These are phyloP conservation scores for Netelia virgata DNA, from an alignment of 2,888 invertebrate species.

Conservation along the genomic window DNA sequence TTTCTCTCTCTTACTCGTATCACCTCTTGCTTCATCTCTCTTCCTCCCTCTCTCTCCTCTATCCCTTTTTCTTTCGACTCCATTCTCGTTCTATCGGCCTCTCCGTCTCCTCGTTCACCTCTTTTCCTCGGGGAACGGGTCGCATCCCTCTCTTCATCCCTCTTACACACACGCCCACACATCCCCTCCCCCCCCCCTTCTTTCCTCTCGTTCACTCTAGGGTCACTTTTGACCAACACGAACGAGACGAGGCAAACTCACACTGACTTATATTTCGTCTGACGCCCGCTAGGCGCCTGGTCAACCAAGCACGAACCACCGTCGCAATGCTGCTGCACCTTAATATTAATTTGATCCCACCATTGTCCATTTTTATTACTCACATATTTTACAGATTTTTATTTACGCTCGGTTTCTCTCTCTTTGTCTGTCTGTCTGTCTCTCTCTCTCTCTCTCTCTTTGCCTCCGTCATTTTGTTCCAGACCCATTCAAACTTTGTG, in stretches of 20 bases:
- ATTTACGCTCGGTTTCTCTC: constrained; percentile 25
- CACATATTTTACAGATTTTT: constrained; percentile 82
- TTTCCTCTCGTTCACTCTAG: background rate
- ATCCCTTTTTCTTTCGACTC: constrained; percentile 43
- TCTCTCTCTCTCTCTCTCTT: too few species aligned
- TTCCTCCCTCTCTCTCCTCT: constrained; percentile 39
- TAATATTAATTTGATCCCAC: constrained; percentile 83
- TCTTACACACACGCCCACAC: constrained; percentile 56
- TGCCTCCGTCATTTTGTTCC: constrained; percentile 66
- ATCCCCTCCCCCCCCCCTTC: constrained; percentile 30
- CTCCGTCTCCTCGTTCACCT: constrained; percentile 31
- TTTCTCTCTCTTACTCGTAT: constrained; percentile 42
- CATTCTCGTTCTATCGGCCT: constrained; percentile 57
- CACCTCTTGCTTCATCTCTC: constrained; percentile 29
- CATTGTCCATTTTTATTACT: constrained; percentile 83
- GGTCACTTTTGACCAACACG: background rate
- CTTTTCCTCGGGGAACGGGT: constrained; percentile 61
- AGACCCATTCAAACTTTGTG: too few species aligned
- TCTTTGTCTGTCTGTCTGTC: too few species aligned
- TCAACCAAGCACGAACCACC: constrained; percentile 34
- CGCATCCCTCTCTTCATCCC: constrained; percentile 61
- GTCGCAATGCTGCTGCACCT: constrained; percentile 72
- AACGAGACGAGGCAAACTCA: constrained; percentile 21
- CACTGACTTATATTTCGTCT: constrained; percentile 50
- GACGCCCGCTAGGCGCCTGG: constrained; percentile 63